Conservation (phyloP, 2,888 invertebrate species). For the Nasonovia ribisnigri region DNA sequence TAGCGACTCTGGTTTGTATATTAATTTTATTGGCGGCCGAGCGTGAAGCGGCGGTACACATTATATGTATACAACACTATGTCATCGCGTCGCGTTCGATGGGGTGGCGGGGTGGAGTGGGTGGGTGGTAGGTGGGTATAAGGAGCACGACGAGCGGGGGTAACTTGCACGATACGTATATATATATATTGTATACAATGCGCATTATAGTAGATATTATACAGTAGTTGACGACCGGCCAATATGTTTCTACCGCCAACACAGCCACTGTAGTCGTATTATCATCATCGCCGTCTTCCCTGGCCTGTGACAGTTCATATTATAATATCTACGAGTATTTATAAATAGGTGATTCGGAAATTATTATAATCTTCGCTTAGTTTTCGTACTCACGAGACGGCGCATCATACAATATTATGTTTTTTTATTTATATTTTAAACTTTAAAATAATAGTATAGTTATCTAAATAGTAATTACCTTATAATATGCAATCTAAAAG, state of each 20-base stretch:
- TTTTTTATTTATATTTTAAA: neutral
- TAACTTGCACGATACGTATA: neutral
- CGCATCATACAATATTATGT: neutral
- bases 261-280: neutral
- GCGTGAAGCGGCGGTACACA: slow-evolving; percentile 54
- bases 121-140: neutral
- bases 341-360: neutral
- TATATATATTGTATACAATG: neutral
- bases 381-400: neutral
- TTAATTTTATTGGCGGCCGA: slow-evolving; percentile 65
- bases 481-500: neutral
- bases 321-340: neutral
- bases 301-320: neutral
- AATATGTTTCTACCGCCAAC: slow-evolving; percentile 45
- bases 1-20: slow-evolving; percentile 47
- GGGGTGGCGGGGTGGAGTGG: neutral
- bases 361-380: neutral
- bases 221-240: slow-evolving; percentile 52
- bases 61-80: neutral
- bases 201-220: neutral
- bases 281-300: neutral
- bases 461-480: neutral
- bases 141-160: neutral
- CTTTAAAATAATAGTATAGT: neutral
- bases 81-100: slow-evolving; percentile 44